Evolutionary conservation across 2,113 vertebrate genomes (phyloP).

Genomic region (Hippocampus comes): DNA sequence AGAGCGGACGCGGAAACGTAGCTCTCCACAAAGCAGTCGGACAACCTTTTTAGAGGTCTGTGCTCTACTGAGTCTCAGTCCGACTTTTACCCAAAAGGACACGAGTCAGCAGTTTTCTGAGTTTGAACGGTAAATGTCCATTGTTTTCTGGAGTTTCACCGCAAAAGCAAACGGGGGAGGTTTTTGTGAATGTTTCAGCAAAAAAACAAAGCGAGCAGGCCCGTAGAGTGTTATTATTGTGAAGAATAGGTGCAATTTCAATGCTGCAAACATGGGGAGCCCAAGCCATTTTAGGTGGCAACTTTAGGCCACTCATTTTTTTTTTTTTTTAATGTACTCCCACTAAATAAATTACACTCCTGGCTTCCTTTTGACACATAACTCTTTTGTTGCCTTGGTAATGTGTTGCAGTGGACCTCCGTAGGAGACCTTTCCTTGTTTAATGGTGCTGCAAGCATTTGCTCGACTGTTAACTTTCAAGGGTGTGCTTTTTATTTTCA

Average conservation of each 20-base stretch:
- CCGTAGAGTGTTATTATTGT: constrained; percentile 41
- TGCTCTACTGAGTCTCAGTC: background rate
- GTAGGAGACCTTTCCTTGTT: background rate
- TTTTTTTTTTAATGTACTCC: too few relatives aligned
- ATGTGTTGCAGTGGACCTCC: constrained; percentile 12
- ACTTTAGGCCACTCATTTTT: background rate
- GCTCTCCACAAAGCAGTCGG: too few relatives aligned
- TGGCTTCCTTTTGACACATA: too few relatives aligned
- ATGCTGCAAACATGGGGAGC: constrained; percentile 19
- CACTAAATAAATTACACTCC: too few relatives aligned
- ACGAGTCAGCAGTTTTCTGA: background rate
- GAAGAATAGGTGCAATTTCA: constrained; percentile 36
- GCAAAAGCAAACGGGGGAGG: constrained; percentile 4
- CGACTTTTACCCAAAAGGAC: background rate
- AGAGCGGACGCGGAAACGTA: too few relatives aligned
- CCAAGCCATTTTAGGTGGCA: constrained; percentile 5
- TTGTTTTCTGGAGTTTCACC: constrained; percentile 6
- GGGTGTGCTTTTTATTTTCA: background rate
- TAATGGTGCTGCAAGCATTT: constrained; percentile 18
- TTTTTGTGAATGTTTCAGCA: constrained; percentile 9
- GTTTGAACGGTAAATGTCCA: background rate
- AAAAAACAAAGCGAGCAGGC: constrained; percentile 10
- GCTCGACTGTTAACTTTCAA: constrained; percentile 10
- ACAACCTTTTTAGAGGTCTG: background rate
- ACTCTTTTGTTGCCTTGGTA: background rate